These are phyloP conservation scores for Acleris sparsana DNA, from an alignment of 2,888 invertebrate species.

Conservation along the genomic window DNA sequence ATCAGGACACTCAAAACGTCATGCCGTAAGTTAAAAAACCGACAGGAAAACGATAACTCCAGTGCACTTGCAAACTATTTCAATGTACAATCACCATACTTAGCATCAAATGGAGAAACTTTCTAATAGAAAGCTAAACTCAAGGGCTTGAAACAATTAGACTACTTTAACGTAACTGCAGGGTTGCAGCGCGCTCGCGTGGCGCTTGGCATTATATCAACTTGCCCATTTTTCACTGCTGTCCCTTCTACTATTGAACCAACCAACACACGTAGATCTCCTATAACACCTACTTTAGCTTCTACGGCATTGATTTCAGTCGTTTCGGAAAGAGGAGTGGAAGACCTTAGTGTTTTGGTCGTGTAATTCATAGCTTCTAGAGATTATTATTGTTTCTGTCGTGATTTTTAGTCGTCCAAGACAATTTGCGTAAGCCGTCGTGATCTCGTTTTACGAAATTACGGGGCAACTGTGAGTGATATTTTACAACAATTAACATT, in stretches of 20 bases:
- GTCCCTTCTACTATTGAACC: slow-evolving; percentile 44
- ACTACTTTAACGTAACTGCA: slow-evolving; percentile 29
- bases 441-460: slow-evolving; percentile 51
- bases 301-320: background rate
- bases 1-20: too few relatives aligned
- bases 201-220: slow-evolving; percentile 42
- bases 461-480: slow-evolving; percentile 47
- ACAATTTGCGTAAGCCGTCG: slow-evolving; percentile 47
- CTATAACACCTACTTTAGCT: background rate
- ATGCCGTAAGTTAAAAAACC: too few relatives aligned
- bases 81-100: background rate
- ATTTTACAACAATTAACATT: slow-evolving; percentile 46
- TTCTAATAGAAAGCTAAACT: slow-evolving; percentile 19
- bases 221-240: slow-evolving; percentile 49
- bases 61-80: background rate
- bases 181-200: slow-evolving; percentile 33
- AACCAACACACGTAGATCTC: slow-evolving; percentile 28
- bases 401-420: slow-evolving; percentile 52
- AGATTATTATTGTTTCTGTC: slow-evolving; percentile 50
- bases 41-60: too few relatives aligned
- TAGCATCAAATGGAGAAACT: slow-evolving; percentile 1
- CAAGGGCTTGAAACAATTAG: slow-evolving; percentile 34
- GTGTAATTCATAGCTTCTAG: slow-evolving; percentile 44
- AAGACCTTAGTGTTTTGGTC: slow-evolving; percentile 38
- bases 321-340: background rate